These are phyloP conservation scores for Cheumatopsyche charites DNA, from an alignment of 1,140 invertebrate genomes.

Conservation along the genomic window DNA sequence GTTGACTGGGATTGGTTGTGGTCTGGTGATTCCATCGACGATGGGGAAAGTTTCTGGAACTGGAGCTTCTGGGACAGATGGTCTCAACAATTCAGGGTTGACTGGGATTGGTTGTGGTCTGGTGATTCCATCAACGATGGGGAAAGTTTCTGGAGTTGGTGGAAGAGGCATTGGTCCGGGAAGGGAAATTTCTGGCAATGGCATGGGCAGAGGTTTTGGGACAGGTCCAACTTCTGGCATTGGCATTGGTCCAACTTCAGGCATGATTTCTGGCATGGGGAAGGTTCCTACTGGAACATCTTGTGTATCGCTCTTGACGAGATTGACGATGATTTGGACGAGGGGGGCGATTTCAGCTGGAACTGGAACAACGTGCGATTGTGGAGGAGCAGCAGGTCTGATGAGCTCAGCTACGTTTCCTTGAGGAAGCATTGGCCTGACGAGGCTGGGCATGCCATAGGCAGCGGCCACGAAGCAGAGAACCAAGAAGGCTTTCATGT, in stretches of 20 bases:
- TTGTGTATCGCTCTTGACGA: slow-evolving; percentile 19
- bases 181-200: slow-evolving; percentile 9
- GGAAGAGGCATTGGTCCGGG: background rate
- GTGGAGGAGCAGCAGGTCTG: slow-evolving; percentile 4
- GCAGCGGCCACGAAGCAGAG: slow-evolving; percentile 16
- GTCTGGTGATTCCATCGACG: background rate
- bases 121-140: background rate
- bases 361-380: background rate
- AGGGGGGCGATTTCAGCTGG: slow-evolving; percentile 22
- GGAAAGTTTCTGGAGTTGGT: background rate
- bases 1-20: background rate
- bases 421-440: background rate
- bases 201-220: background rate
- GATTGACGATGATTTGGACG: slow-evolving; percentile 37
- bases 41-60: background rate
- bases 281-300: slow-evolving; percentile 12
- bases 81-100: slow-evolving; percentile 3
- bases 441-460: slow-evolving; percentile 5
- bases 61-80: background rate
- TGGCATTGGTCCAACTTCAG: background rate
- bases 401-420: background rate
- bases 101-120: slow-evolving; percentile 3
- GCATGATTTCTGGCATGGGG: background rate
- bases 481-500: slow-evolving; percentile 23
- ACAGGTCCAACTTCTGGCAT: background rate